Evolutionary conservation across 2,797 vertebrate species (phyloP).

Genomic region (Sebastes taczanowskii): DNA sequence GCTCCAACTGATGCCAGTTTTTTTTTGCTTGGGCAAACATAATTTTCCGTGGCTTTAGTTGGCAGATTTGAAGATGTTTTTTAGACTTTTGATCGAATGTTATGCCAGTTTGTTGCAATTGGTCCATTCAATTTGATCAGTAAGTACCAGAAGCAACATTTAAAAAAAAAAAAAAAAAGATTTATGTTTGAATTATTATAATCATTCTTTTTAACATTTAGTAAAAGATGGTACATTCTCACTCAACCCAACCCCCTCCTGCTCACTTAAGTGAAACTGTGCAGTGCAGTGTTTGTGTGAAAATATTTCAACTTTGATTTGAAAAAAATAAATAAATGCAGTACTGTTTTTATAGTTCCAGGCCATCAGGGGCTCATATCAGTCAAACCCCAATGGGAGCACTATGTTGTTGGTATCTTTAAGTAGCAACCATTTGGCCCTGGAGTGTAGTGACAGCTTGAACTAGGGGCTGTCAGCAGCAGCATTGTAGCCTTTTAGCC

Average conservation of each 20-base stretch:
- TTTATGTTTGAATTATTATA: not conserved
- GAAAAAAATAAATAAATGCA: not conserved
- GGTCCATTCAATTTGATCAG: not conserved
- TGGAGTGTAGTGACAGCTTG: slow-evolving; percentile 30
- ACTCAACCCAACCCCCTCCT: too few relatives aligned
- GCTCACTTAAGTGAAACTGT: not conserved
- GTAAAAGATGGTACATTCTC: not conserved
- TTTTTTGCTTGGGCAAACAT: not conserved
- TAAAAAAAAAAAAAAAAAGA: not conserved
- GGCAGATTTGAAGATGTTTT: not conserved
- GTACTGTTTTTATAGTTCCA: not conserved
- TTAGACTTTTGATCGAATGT: not conserved
- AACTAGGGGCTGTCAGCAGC: slow-evolving; percentile 26
- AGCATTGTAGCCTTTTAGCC: slow-evolving; percentile 36
- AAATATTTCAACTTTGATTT: not conserved
- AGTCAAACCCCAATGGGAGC: not conserved
- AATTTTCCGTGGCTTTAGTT: not conserved
- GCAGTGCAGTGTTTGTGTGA: not conserved
- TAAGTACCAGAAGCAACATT: not conserved
- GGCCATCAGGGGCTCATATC: not conserved
- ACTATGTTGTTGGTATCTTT: slow-evolving; percentile 3
- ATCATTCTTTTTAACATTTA: not conserved
- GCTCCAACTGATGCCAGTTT: not conserved
- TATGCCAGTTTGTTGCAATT: not conserved
- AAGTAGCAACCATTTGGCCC: slow-evolving; percentile 16